Conservation (phyloP, 2,888 invertebrate species). For the Spilosoma lubricipeda region DNA sequence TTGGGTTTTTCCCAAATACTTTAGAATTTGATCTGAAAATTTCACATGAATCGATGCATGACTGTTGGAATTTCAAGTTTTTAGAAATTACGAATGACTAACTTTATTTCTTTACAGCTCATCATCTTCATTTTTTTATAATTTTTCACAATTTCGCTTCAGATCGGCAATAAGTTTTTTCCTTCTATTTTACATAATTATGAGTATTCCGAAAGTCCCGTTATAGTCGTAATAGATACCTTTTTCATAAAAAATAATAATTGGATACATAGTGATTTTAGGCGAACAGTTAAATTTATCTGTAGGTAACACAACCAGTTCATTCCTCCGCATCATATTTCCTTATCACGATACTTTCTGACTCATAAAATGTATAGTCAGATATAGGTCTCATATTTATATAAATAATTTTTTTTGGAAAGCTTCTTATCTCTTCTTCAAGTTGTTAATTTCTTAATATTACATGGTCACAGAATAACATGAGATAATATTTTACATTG, state of each 20-base stretch:
- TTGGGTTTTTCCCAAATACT: slow-evolving; percentile 45
- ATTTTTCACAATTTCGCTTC: not conserved
- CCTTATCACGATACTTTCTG: not conserved
- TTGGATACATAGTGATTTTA: too few relatives aligned
- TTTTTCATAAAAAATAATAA: not conserved
- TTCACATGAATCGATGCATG: slow-evolving; percentile 34
- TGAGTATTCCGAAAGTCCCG: not conserved
- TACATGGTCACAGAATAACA: not conserved
- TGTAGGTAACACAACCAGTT: not conserved
- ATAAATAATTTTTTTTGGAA: not conserved
- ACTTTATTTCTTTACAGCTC: not conserved
- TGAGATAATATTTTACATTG: not conserved
- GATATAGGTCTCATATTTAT: not conserved
- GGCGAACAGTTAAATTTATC: not conserved
- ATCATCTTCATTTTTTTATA: not conserved
- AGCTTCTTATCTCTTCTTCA: not conserved
- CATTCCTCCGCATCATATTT: not conserved
- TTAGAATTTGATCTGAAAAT: slow-evolving; percentile 36
- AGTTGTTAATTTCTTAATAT: not conserved
- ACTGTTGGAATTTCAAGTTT: slow-evolving; percentile 22
- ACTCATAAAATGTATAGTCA: not conserved
- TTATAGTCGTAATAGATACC: not conserved
- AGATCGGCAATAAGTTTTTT: not conserved
- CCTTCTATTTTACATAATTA: not conserved
- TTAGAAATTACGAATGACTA: not conserved